Evolutionary conservation across 2,113 vertebrate species (phyloP).

Genomic region (Poeciliopsis retropinna): DNA sequence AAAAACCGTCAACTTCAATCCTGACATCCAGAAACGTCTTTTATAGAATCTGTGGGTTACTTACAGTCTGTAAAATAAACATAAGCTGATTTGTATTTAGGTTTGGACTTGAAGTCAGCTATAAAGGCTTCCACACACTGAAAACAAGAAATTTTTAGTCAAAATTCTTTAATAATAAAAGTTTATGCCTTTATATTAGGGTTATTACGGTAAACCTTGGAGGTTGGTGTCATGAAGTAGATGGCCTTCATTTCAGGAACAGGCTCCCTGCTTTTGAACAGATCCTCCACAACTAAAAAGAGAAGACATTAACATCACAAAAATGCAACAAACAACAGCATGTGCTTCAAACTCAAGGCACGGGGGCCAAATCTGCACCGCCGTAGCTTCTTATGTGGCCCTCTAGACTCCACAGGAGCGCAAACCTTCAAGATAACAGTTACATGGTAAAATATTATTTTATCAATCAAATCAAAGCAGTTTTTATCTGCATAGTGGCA

Average conservation of each 20-base stretch:
- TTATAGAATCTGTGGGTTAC: constrained; percentile 63
- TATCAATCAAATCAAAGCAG: too few species aligned
- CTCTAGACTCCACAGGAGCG: too few species aligned
- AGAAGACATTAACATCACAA: constrained; percentile 31
- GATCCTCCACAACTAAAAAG: constrained; percentile 91
- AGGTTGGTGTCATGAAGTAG: constrained; percentile 92
- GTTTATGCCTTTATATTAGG: neutral
- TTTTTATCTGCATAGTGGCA: too few species aligned
- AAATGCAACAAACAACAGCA: neutral
- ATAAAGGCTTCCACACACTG: constrained; percentile 93
- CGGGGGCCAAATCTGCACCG: too few species aligned
- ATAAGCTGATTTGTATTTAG: constrained; percentile 93
- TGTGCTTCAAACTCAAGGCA: too few species aligned
- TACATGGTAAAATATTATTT: too few species aligned
- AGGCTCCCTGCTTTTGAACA: constrained; percentile 91
- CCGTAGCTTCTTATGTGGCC: too few species aligned
- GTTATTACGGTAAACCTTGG: constrained; percentile 79
- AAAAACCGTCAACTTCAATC: neutral
- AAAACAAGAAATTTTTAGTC: constrained; percentile 22
- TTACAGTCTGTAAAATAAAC: constrained; percentile 98
- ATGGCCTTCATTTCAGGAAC: constrained; percentile 94
- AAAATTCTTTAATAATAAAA: neutral
- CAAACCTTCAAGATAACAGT: too few species aligned
- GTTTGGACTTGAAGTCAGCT: constrained; percentile 88
- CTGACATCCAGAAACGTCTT: neutral